Percentiles rank a stretch among this genome's conserved stretches.
These are phyloP conservation scores for Cyclina sinensis DNA, from an alignment of 1,140 invertebrate genomes.

Conservation along the genomic window DNA sequence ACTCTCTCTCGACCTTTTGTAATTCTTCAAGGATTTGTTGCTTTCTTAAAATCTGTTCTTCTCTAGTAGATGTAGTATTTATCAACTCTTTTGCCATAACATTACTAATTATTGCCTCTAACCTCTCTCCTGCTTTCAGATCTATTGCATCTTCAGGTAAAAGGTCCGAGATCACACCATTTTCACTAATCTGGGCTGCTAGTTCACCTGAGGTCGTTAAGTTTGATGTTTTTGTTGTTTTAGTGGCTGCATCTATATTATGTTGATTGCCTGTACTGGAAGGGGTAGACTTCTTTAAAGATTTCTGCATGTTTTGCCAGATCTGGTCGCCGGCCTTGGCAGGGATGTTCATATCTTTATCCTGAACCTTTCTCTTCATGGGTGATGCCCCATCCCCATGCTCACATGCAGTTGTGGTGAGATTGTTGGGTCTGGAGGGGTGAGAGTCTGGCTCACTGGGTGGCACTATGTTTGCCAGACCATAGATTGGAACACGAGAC, in stretches of 20 bases:
- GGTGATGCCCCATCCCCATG: constrained; percentile 57
- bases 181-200: constrained; percentile 54
- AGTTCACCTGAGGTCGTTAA: constrained; percentile 58
- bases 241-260: constrained; percentile 67
- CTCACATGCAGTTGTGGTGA: constrained; percentile 66
- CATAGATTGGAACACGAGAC: constrained; percentile 85
- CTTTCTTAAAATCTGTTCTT: constrained; percentile 91
- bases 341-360: constrained; percentile 76
- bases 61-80: constrained; percentile 86
- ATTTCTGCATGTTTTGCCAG: constrained; percentile 77
- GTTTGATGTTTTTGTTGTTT: constrained; percentile 54
- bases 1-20: constrained; percentile 92
- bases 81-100: constrained; percentile 86
- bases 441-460: constrained; percentile 85
- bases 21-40: constrained; percentile 93
- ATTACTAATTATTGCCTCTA: constrained; percentile 86
- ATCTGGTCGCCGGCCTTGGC: constrained; percentile 72
- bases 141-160: constrained; percentile 71
- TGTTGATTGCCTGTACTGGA: constrained; percentile 69
- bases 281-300: constrained; percentile 70
- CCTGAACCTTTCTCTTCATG: constrained; percentile 65
- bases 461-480: constrained; percentile 84
- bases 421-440: constrained; percentile 58
- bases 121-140: constrained; percentile 84
- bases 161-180: constrained; percentile 56